phyloP scores from a whole-genome alignment of 2,888 invertebrate species.

The Keiferia lycopersicella region DNA sequence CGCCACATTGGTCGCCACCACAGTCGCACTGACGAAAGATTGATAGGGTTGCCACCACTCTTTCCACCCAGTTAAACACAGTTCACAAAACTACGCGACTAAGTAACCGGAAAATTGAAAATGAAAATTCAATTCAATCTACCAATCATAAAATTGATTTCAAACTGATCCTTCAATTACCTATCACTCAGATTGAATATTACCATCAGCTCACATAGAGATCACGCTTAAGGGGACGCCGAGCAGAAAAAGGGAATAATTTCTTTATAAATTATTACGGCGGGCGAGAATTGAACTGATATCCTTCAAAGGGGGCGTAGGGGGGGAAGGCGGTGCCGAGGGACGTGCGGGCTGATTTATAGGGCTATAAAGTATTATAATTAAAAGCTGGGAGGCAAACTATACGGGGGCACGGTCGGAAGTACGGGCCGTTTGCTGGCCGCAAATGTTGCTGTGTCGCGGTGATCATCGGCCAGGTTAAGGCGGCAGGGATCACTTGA shows the following conservation, averaged over 20 bases:
- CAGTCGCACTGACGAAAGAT: too few species aligned
- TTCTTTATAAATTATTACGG: conserved; percentile 85
- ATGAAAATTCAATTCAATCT: conserved; percentile 19
- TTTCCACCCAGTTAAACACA: conserved; percentile 8
- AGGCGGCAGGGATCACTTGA: conserved; percentile 16
- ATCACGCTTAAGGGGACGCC: conserved; percentile 36
- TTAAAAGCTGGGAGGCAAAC: conserved; percentile 83
- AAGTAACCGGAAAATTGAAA: conserved; percentile 22
- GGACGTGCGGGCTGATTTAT: conserved; percentile 84
- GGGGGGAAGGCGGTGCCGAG: conserved; percentile 58
- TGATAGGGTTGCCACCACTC: too few species aligned
- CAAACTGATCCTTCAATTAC: conserved; percentile 37
- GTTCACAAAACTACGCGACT: conserved; percentile 9
- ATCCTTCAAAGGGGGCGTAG: conserved; percentile 74
- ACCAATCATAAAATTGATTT: conserved; percentile 24
- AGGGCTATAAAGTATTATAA: conserved; percentile 90
- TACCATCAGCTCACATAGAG: conserved; percentile 33
- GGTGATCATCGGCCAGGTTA: conserved; percentile 39
- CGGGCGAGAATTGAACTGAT: conserved; percentile 85
- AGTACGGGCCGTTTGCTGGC: conserved; percentile 59
- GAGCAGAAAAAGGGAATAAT: conserved; percentile 71
- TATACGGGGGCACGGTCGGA: conserved; percentile 60
- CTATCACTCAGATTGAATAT: conserved; percentile 26
- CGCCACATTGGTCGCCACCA: too few species aligned
- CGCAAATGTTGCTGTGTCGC: conserved; percentile 31